phyloP scores from a whole-genome alignment of 2,888 invertebrate species.

The Pseudoips prasinana region DNA sequence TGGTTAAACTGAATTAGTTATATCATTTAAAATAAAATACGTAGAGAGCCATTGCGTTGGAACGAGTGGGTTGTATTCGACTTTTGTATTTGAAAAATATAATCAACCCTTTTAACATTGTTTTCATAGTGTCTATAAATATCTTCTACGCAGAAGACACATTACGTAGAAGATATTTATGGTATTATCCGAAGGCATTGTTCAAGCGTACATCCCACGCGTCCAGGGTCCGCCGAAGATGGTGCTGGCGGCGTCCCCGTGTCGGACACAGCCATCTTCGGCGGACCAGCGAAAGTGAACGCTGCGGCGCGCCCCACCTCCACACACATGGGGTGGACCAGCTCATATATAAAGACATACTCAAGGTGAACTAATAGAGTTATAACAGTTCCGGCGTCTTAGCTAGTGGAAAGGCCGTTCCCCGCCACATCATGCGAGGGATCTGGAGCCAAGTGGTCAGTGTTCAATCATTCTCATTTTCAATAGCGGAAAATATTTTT shows the following conservation, averaged over 20 bases:
- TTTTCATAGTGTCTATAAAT: too few species aligned
- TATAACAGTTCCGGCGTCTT: constrained; percentile 65
- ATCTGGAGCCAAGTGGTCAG: constrained; percentile 84
- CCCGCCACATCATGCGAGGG: constrained; percentile 82
- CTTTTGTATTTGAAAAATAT: too few species aligned
- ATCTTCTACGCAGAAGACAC: too few species aligned
- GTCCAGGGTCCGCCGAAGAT: constrained; percentile 23
- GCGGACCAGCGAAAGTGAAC: constrained; percentile 61
- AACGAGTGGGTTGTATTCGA: too few species aligned
- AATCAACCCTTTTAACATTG: too few species aligned
- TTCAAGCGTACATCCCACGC: constrained; percentile 41
- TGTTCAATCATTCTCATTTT: constrained; percentile 40
- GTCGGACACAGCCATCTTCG: constrained; percentile 30
- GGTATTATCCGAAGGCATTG: too few species aligned
- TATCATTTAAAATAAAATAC: too few species aligned
- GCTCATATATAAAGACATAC: constrained; percentile 60
- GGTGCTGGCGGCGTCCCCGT: constrained; percentile 7
- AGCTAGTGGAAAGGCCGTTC: constrained; percentile 62
- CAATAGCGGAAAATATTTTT: constrained; percentile 6
- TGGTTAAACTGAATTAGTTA: too few species aligned
- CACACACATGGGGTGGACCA: constrained; percentile 52
- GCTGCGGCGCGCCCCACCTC: constrained; percentile 49
- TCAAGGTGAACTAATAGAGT: constrained; percentile 62
- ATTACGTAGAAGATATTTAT: too few species aligned
- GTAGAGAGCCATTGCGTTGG: too few species aligned